Percentiles rank a stretch among this genome's conserved stretches.
Evolutionary conservation across 2,113 vertebrate species (phyloP).

Genomic region (Epinephelus cyanopodus): DNA sequence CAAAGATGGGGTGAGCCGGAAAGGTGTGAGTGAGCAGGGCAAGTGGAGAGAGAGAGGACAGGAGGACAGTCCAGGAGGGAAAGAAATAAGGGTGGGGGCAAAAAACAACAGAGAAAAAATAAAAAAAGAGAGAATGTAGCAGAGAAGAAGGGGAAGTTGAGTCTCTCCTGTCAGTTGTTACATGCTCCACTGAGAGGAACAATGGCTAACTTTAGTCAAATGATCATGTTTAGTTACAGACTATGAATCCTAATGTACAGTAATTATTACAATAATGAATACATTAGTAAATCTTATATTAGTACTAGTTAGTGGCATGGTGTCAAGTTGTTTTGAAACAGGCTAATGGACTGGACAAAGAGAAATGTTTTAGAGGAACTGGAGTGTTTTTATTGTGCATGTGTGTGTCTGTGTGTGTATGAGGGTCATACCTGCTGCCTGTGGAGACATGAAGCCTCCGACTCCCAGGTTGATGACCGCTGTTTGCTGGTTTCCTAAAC

Average conservation of each 20-base stretch:
- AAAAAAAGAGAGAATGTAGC: conserved; percentile 81
- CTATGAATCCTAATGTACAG: conserved; percentile 42
- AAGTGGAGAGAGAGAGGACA: conserved; percentile 11
- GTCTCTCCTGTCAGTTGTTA: conserved; percentile 84
- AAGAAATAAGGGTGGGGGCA: conserved; percentile 67
- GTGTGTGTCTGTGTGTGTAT: conserved; percentile 2
- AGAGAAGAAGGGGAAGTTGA: conserved; percentile 85
- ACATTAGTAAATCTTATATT: conserved; percentile 57
- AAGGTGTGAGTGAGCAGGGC: conserved; percentile 19
- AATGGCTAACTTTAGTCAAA: conserved; percentile 52
- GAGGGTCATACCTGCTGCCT: conserved; percentile 85
- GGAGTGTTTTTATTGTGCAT: conserved; percentile 9
- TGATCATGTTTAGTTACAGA: conserved; percentile 54
- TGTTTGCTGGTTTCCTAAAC: conserved; percentile 92
- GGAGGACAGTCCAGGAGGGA: conserved; percentile 52
- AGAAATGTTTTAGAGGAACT: conserved; percentile 5
- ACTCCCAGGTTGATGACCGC: conserved; percentile 95
- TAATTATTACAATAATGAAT: conserved; percentile 43
- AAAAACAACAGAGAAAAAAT: conserved; percentile 73
- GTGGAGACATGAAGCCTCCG: conserved; percentile 93
- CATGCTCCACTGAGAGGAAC: conserved; percentile 67
- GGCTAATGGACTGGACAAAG: conserved; percentile 25
- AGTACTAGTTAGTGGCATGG: conserved; percentile 55
- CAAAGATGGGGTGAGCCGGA: background rate
- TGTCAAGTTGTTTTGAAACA: conserved; percentile 43